These are phyloP conservation scores for Metopia argyrocephala DNA, from an alignment of 2,888 invertebrate species.

Conservation along the genomic window DNA sequence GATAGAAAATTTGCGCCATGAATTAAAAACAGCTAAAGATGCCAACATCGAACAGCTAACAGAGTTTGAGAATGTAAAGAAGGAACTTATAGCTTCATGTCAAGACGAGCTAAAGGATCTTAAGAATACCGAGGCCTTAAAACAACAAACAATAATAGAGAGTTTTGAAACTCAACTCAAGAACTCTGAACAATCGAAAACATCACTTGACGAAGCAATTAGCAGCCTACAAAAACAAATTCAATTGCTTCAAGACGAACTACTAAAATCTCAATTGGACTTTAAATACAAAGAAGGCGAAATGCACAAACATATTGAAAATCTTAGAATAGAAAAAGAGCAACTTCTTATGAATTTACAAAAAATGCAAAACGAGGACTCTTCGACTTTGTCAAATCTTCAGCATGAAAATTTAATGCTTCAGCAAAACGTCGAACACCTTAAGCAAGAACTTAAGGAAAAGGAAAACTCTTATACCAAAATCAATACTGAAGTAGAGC, in stretches of 20 bases:
- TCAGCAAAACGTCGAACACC: constrained; percentile 56
- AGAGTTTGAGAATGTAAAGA: constrained; percentile 60
- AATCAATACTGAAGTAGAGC: constrained; percentile 60
- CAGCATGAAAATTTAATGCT: constrained; percentile 62
- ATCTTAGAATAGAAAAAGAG: constrained; percentile 52
- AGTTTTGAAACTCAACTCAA: constrained; percentile 66
- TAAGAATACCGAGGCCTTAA: constrained; percentile 57
- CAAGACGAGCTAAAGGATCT: constrained; percentile 46
- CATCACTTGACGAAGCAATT: constrained; percentile 65
- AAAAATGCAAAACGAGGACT: constrained; percentile 61
- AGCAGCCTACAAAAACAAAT: constrained; percentile 66
- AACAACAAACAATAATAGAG: constrained; percentile 64
- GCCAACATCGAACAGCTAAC: constrained; percentile 51
- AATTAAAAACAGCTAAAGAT: constrained; percentile 44
- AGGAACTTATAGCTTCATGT: constrained; percentile 43
- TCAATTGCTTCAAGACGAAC: constrained; percentile 66
- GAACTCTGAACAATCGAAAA: constrained; percentile 62
- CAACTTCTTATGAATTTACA: constrained; percentile 57
- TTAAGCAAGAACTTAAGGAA: constrained; percentile 57
- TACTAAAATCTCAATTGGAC: constrained; percentile 66
- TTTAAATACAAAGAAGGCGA: constrained; percentile 66
- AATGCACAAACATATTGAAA: constrained; percentile 64
- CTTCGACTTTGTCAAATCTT: constrained; percentile 39
- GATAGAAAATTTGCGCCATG: constrained; percentile 53
- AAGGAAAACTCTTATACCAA: constrained; percentile 57